Evolutionary conservation across 2,888 invertebrate genomes (phyloP), one percentile per base, ranked within the genome.

Genomic region (Caenorhabditis drosophilae): DNA sequence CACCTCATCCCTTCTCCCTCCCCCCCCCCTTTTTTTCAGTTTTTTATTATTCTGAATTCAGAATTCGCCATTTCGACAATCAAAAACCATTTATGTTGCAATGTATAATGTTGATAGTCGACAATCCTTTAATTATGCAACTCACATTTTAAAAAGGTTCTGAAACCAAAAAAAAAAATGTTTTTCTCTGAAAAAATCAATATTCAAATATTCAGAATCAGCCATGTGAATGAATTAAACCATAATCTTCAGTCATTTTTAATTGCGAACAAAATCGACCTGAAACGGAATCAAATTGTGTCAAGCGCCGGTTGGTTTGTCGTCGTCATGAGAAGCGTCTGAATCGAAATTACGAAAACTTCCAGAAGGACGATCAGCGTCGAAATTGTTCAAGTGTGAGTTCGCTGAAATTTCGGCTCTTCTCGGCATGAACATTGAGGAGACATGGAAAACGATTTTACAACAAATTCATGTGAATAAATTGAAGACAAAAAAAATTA

Each of bases 241-340:
- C 52, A 44, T 1, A 49, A 60, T 22, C 68, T 64, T n/a, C 63
- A 63, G 50, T 54, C 70, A 7, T 59, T 81, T 35, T 58, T 81
- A 23, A 74, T 81, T 7, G 81, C 72, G 16, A 81, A 81, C 52
- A 81, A 81, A 53, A 58, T 76, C 35, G 81, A 81, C 45, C 50
- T 81, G 55, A 77, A 79, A 46, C 46, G 81, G 48, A 79, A 78
- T 26, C 72, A 80, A 64, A 70, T 75, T 20, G 75, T 81, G 31
- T 71, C 73, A 7, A 60, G 58, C 18, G 68, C 78, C 4, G 78
- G 78, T 78, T n/a, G n/a, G n/a, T n/a, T n/a, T n/a, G n/a, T n/a
- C n/a, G n/a, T n/a, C n/a, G n/a, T n/a, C n/a, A n/a, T 27, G 59
- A 58, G 18, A 7, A 46, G 15, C 18, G 18, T 15, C n/a, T 31